phyloP scores from a whole-genome alignment of 2,113 vertebrate genomes.

The Aleadryas rufinucha region DNA sequence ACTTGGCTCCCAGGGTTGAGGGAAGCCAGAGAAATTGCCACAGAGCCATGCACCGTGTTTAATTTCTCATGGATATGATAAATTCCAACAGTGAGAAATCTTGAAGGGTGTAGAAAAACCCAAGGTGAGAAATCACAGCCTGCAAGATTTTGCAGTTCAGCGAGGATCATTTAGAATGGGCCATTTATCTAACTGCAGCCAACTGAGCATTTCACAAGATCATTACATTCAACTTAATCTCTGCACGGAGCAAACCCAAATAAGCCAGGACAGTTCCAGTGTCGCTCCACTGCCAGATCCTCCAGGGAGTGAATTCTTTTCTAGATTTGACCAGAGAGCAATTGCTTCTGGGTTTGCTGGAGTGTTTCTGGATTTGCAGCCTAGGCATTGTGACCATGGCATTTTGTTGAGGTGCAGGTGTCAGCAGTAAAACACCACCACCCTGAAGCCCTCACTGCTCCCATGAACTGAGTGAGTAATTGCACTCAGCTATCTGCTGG shows the following conservation, averaged over 20 bases:
- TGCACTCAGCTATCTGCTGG: neutral
- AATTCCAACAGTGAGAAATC: neutral
- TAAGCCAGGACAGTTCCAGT: neutral
- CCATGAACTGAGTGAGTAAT: neutral
- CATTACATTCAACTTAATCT: neutral
- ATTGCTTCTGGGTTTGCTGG: neutral
- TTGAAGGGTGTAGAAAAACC: neutral
- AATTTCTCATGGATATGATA: neutral
- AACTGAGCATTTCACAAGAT: neutral
- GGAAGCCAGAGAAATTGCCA: neutral
- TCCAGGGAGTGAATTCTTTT: neutral
- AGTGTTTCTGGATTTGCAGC: neutral
- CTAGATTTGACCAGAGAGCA: neutral
- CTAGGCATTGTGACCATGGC: no score
- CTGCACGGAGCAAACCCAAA: neutral
- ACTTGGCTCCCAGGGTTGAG: neutral
- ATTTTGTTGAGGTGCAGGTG: neutral
- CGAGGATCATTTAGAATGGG: neutral
- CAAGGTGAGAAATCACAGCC: neutral
- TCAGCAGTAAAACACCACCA: neutral
- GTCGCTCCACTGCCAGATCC: neutral
- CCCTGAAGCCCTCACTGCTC: neutral
- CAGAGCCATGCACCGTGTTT: neutral
- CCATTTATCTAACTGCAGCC: neutral
- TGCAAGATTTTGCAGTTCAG: neutral